Conservation (phyloP, 2,113 vertebrate genomes). For the Odontesthes bonariensis region DNA sequence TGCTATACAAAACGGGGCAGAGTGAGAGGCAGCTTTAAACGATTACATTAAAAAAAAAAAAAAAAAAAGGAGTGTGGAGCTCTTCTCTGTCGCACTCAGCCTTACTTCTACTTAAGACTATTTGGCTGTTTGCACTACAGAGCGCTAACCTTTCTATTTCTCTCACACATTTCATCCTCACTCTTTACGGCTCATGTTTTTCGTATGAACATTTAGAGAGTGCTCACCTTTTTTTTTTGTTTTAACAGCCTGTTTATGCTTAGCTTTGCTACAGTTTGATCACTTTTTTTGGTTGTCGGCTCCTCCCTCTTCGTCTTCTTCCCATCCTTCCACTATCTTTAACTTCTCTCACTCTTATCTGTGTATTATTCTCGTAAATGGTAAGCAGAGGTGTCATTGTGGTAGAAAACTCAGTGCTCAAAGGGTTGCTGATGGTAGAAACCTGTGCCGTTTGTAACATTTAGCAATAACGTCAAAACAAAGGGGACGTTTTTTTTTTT, state of each 20-base stretch:
- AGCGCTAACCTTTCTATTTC: conserved; percentile 60
- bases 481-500: conserved; percentile 85
- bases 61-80: conserved; percentile 67
- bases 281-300: conserved; percentile 22
- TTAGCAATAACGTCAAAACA: conserved; percentile 98
- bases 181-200: conserved; percentile 18
- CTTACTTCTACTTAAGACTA: conserved; percentile 69
- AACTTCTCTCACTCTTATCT: conserved; percentile 67
- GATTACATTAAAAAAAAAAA: conserved; percentile 41
- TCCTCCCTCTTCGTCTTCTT: conserved; percentile 10
- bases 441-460: conserved; percentile 95
- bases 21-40: conserved; percentile 90
- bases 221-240: conserved; percentile 6
- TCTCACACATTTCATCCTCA: conserved; percentile 51
- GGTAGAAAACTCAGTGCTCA: conserved; percentile 90
- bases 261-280: conserved; percentile 52
- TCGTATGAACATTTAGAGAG: conserved; percentile 38
- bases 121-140: conserved; percentile 73
- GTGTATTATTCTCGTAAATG: conserved; percentile 81
- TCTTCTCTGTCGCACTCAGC: conserved; percentile 75
- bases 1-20: conserved; percentile 86
- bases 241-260: conserved; percentile 52
- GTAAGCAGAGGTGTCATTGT: conserved; percentile 83
- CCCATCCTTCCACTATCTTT: conserved; percentile 45
- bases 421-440: conserved; percentile 89